A percentile compares a stretch with the other conserved stretches of the same genome.
These are phyloP conservation scores for Astyanax mexicanus DNA, from an alignment of 2,797 vertebrate species.

Conservation along the genomic window DNA sequence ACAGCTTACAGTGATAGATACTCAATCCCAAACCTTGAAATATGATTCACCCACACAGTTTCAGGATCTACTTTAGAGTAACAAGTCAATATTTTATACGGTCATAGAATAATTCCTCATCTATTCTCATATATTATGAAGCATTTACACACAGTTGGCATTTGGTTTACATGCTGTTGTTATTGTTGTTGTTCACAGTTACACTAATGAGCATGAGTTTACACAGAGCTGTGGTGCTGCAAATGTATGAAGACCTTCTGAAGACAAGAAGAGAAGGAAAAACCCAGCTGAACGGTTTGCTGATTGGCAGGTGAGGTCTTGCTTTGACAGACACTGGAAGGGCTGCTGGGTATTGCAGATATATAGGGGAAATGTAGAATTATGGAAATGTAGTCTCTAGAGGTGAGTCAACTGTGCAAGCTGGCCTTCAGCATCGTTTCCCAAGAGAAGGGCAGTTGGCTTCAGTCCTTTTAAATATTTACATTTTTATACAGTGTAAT, in stretches of 20 bases:
- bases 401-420: background rate
- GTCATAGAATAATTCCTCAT: background rate
- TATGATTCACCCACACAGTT: background rate
- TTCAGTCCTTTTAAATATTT: background rate
- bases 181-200: too few relatives aligned
- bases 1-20: background rate
- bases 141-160: background rate
- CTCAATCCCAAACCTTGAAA: background rate
- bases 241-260: background rate
- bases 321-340: background rate
- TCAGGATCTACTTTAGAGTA: background rate
- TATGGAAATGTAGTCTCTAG: background rate
- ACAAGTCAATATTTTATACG: background rate
- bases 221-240: background rate
- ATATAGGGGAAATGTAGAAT: background rate
- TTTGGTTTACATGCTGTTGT: background rate
- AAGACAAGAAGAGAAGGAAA: background rate
- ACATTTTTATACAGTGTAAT: too few relatives aligned
- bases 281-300: background rate
- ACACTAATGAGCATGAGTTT: background rate
- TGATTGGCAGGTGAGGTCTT: constrained; percentile 2
- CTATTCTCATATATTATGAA: background rate
- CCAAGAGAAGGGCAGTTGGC: background rate
- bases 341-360: constrained; percentile 1
- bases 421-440: background rate